Conservation (phyloP, 2,797 vertebrate species). For the Pseudomugil gertrudae region DNA sequence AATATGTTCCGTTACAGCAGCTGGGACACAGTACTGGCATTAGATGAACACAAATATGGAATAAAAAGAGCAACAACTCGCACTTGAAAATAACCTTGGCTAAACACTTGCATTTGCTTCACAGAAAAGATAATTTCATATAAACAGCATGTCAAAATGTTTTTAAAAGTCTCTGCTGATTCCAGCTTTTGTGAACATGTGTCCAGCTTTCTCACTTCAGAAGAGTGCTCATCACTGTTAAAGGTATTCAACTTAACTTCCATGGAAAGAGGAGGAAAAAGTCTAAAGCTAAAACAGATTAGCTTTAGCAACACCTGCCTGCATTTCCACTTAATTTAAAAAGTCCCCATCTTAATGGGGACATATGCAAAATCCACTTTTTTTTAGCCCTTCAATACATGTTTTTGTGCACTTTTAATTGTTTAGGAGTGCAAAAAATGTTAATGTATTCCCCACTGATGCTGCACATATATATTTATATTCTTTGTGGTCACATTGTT, state of each 20-base stretch:
- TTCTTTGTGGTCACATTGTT: no score
- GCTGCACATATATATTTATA: no score
- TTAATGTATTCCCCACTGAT: no score
- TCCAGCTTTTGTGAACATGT: neutral
- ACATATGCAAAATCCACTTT: no score
- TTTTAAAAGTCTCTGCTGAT: neutral
- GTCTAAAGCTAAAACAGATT: neutral
- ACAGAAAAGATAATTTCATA: neutral
- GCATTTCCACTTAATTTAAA: no score
- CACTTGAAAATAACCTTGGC: neutral
- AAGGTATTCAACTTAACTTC: neutral
- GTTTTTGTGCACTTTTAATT: no score
- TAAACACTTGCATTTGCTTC: neutral
- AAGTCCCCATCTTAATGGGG: no score
- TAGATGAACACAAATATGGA: constrained; percentile 20
- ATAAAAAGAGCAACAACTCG: constrained; percentile 17
- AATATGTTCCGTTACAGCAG: constrained; percentile 13
- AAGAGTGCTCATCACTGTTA: neutral
- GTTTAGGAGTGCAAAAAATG: no score
- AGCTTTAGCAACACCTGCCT: no score
- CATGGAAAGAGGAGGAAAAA: neutral
- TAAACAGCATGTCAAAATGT: neutral
- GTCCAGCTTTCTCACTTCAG: neutral
- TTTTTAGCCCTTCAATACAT: no score
- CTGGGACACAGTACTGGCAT: constrained; percentile 17